These are phyloP conservation scores for Illadopsis cleaveri DNA, from an alignment of 2,113 vertebrate genomes.

Conservation along the genomic window DNA sequence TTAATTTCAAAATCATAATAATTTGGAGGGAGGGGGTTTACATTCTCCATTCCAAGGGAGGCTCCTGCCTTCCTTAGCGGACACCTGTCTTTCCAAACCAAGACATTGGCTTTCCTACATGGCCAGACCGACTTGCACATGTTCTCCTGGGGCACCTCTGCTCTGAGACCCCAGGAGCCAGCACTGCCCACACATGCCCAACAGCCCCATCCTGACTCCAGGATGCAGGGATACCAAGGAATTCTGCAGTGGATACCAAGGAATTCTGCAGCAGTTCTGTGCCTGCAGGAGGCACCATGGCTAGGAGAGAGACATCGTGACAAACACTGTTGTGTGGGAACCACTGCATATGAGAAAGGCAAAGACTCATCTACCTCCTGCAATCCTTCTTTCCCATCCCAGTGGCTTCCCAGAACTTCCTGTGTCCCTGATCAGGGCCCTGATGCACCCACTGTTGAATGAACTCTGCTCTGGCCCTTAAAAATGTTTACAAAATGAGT, in stretches of 20 bases:
- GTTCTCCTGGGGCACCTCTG: not conserved
- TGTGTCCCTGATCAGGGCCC: not conserved
- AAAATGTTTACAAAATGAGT: conserved; percentile 36
- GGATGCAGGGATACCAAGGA: not conserved
- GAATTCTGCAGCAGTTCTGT: not conserved
- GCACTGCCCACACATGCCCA: not conserved
- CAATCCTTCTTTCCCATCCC: not conserved
- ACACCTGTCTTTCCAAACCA: not conserved
- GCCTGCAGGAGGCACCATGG: rapidly evolving
- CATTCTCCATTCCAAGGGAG: not conserved
- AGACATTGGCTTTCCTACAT: not conserved
- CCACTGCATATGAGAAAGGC: not conserved
- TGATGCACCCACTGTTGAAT: not conserved
- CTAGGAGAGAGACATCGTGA: not conserved
- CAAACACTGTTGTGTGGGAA: not conserved
- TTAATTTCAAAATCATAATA: not conserved
- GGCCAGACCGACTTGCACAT: rapidly evolving
- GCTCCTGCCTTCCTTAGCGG: not conserved
- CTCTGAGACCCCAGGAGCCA: not conserved
- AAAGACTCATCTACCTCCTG: not conserved
- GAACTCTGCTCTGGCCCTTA: not conserved
- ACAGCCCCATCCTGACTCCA: not conserved
- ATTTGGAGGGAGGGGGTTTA: not conserved
- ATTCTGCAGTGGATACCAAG: not conserved
- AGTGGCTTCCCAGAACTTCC: not conserved